Conservation (phyloP, 2,888 invertebrate species). For the Ophioninae sp. region DNA sequence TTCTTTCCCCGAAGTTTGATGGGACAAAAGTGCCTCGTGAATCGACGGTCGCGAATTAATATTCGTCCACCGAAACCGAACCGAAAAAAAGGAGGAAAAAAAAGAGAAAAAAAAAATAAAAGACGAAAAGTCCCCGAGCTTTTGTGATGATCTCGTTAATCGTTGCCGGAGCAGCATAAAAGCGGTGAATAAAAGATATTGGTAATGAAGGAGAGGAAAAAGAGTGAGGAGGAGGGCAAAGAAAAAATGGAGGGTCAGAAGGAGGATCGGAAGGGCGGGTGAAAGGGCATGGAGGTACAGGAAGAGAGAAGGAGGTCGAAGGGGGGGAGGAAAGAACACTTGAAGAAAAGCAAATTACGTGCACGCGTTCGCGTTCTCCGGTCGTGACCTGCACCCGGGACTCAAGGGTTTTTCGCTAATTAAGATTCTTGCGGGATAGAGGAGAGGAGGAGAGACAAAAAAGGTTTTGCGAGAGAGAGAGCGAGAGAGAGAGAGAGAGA, state of each 20-base stretch:
- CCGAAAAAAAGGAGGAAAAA: not conserved
- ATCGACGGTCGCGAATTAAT: not conserved
- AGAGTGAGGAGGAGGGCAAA: not conserved
- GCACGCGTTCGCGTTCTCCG: slow-evolving; percentile 57
- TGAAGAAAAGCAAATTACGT: slow-evolving; percentile 59
- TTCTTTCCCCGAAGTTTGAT: slow-evolving; percentile 1
- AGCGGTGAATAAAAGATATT: not conserved
- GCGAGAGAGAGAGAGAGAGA: not conserved
- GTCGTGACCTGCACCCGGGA: slow-evolving; percentile 53
- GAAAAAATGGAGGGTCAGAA: slow-evolving; percentile 9
- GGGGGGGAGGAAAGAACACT: not conserved
- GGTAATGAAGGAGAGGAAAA: not conserved
- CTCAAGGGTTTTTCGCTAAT: slow-evolving; percentile 63
- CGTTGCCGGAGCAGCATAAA: slow-evolving; percentile 24
- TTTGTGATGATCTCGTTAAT: slow-evolving; percentile 46
- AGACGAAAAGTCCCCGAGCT: not conserved
- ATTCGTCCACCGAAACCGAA: not conserved
- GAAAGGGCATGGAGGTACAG: slow-evolving; percentile 13
- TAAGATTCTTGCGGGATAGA: slow-evolving; percentile 59
- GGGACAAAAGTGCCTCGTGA: slow-evolving; percentile 8
- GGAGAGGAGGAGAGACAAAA: slow-evolving; percentile 46
- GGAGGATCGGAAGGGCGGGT: not conserved
- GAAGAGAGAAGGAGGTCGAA: not conserved
- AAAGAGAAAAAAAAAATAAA: not conserved
- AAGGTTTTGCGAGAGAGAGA: slow-evolving; percentile 18